phyloP scores from a whole-genome alignment of 1,140 invertebrate genomes.

The Aphelinus atriplicis region DNA sequence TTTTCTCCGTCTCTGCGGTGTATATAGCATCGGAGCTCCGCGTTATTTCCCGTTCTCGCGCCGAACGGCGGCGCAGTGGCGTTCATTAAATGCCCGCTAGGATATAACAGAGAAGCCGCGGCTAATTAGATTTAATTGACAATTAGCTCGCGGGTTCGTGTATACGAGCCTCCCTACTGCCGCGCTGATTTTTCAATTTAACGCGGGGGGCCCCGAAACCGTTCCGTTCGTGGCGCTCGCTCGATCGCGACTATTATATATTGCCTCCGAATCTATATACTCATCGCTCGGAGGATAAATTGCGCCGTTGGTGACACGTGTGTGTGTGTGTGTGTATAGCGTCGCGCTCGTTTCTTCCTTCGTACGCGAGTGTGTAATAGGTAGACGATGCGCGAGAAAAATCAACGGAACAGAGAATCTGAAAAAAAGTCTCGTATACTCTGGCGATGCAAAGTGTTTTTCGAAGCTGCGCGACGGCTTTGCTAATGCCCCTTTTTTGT shows the following conservation, averaged over 20 bases:
- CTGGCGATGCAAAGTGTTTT: slow-evolving; percentile 7
- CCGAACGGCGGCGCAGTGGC: too few relatives aligned
- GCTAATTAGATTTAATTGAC: slow-evolving; percentile 36
- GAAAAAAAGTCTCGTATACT: background rate
- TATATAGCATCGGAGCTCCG: background rate
- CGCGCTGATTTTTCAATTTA: slow-evolving; percentile 21
- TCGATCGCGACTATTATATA: too few relatives aligned
- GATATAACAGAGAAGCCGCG: slow-evolving; percentile 11
- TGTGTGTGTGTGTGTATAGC: too few relatives aligned
- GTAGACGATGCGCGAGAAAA: too few relatives aligned
- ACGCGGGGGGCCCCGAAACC: background rate
- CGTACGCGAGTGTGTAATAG: too few relatives aligned
- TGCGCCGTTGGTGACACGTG: too few relatives aligned
- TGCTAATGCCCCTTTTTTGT: background rate
- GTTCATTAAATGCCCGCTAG: slow-evolving; percentile 17
- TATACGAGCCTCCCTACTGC: too few relatives aligned
- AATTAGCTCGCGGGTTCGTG: slow-evolving; percentile 4
- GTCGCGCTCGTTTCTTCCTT: too few relatives aligned
- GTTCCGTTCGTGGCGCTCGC: too few relatives aligned
- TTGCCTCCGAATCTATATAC: too few relatives aligned
- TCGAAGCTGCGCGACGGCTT: background rate
- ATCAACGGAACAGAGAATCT: background rate
- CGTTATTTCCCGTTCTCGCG: background rate
- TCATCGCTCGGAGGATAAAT: background rate
- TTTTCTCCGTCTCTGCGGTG: too few relatives aligned